A percentile compares a stretch with the other conserved stretches of the same genome.
Evolutionary conservation across 2,797 vertebrate genomes (phyloP).

Genomic region (Hyperoplus immaculatus): DNA sequence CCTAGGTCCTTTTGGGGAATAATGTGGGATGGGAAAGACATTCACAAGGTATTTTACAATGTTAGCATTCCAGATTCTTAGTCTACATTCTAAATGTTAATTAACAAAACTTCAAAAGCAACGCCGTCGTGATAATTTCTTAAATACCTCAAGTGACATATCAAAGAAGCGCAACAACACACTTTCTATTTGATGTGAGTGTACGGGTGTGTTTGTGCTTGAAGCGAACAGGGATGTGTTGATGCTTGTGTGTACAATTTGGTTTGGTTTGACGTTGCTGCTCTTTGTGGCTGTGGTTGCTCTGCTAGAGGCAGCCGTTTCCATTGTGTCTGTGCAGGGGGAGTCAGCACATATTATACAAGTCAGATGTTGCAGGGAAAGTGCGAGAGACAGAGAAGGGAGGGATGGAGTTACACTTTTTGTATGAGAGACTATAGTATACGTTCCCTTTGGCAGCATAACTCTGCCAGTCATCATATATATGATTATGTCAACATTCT

Average conservation of each 20-base stretch:
- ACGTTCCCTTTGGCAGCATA: slow-evolving; percentile 29
- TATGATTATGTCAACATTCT: slow-evolving; percentile 37
- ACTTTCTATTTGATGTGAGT: neutral
- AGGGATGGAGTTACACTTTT: slow-evolving; percentile 23
- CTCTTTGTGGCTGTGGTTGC: slow-evolving; percentile 44
- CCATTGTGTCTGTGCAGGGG: slow-evolving; percentile 60
- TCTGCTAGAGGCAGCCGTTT: slow-evolving; percentile 69
- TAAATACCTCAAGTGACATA: slow-evolving; percentile 27
- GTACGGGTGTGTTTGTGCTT: slow-evolving; percentile 17
- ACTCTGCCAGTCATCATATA: slow-evolving; percentile 21
- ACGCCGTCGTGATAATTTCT: slow-evolving; percentile 11
- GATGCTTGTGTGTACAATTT: slow-evolving; percentile 38
- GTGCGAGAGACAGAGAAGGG: slow-evolving; percentile 33
- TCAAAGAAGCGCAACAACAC: slow-evolving; percentile 13
- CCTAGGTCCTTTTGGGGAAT: neutral
- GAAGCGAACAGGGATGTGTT: slow-evolving; percentile 8
- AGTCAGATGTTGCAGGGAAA: slow-evolving; percentile 61
- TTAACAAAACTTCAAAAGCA: slow-evolving; percentile 11
- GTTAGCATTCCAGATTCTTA: neutral
- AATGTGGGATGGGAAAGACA: neutral
- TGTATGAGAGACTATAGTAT: slow-evolving; percentile 19
- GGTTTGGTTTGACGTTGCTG: slow-evolving; percentile 36
- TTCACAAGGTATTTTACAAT: neutral
- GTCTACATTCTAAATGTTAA: neutral
- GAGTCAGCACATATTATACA: slow-evolving; percentile 74